Percentiles rank a stretch among this genome's conserved stretches.
Conservation (phyloP, 2,113 vertebrate genomes). For the Larimichthys polyactis region DNA sequence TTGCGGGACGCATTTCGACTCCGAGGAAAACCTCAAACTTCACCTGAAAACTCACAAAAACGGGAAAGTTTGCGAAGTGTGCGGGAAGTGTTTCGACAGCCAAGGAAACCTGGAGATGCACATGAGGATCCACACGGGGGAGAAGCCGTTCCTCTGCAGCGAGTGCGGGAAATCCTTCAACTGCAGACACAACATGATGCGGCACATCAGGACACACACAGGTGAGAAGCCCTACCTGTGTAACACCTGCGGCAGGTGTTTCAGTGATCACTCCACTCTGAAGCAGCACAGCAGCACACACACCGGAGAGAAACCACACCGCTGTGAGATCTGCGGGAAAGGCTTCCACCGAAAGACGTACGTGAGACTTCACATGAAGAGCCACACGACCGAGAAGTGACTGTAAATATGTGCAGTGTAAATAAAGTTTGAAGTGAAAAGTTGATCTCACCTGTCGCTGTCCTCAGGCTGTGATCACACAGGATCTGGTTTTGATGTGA, state of each 20-base stretch:
- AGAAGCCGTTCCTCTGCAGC: conserved; percentile 71
- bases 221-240: conserved; percentile 69
- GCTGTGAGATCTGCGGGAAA: conserved; percentile 64
- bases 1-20: conserved; percentile 45
- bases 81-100: conserved; percentile 68
- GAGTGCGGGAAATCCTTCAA: conserved; percentile 75
- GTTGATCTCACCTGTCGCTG: background rate
- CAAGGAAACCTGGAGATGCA: conserved; percentile 64
- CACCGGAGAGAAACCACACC: conserved; percentile 59
- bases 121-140: conserved; percentile 68
- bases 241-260: conserved; percentile 54
- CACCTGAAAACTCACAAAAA: conserved; percentile 68
- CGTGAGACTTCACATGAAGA: conserved; percentile 66
- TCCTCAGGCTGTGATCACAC: background rate
- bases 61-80: conserved; percentile 65
- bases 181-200: conserved; percentile 73
- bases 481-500: background rate
- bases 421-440: background rate
- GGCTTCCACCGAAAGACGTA: conserved; percentile 60
- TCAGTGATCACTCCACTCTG: conserved; percentile 55
- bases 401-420: accelerated
- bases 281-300: conserved; percentile 67
- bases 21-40: conserved; percentile 11
- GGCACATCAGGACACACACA: conserved; percentile 70
- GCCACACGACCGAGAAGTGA: conserved; percentile 44